Base-by-base conservation (phyloP, 2,888 invertebrate species). In the Bursaphelenchus okinawaensis region DNA sequence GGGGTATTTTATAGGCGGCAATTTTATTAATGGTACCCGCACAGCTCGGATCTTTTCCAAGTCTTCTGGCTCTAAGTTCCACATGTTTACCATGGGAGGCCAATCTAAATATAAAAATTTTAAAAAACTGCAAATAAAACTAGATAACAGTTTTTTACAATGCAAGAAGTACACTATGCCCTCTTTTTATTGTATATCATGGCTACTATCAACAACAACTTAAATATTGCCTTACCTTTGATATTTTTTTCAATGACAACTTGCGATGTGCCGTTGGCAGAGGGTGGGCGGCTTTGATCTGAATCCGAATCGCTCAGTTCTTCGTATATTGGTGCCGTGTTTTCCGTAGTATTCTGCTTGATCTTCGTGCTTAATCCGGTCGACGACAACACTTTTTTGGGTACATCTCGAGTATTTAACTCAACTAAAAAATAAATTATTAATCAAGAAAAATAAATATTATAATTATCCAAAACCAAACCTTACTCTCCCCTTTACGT, bases 1-100 rank as follows among this genome's bases (percentile, higher is more conserved):
- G 3, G 40, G 40, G n/a, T 40, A n/a, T 55, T 50, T 23, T 22
- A 59, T 26, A 22, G 60, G 60, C 52, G 60, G 60, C 58, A 59
- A 19, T 28, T 22, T 40, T 12, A 40, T 9, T 19, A 26, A 20
- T 31, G 31, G 26, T 1, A 23, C 40, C 9, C 50, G 51, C 16
- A 31, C 2, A n/a, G 60, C 16, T 2, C 50, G 50, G 50, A 59
- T 51, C 19, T 27, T 22, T 12, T 23, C 22, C 23, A 20, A 50
- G 40, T 59, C 60, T 4, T 59, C 50, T n/a, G 31, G 51, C 26
- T 22, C 24, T 4, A 59, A 26, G 22, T 57, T 28, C 50, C 23
- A n/a, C 22, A 59, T 59, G 16, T 31, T 59, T 16, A 59, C 20
- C 40, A 59, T 22, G 20, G 19, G 60, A 9, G 22, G 60, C 29